phyloP scores from a whole-genome alignment of 2,797 vertebrate species.

The Euphonia xanthogaster region DNA sequence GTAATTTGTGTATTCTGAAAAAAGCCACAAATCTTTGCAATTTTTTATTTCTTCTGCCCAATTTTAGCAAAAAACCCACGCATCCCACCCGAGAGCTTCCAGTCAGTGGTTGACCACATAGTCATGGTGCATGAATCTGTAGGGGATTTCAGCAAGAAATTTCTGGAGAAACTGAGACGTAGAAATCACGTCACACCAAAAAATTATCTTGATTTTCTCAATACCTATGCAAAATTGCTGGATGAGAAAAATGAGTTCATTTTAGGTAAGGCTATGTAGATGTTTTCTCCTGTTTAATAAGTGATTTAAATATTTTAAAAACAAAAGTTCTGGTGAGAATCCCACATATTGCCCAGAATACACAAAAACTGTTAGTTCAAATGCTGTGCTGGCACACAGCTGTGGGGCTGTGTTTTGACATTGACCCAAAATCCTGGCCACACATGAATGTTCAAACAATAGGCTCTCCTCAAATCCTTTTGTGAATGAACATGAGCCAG shows the following conservation, averaged over 20 bases:
- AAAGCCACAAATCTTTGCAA: background rate
- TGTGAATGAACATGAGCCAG: background rate
- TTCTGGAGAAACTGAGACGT: conserved; percentile 89
- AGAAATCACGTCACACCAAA: conserved; percentile 94
- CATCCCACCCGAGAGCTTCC: conserved; percentile 77
- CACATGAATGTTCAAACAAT: background rate
- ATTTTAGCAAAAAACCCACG: conserved; percentile 80
- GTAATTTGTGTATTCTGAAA: background rate
- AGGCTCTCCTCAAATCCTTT: background rate
- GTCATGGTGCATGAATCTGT: conserved; percentile 91
- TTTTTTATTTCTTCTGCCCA: background rate
- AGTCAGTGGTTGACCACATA: conserved; percentile 82
- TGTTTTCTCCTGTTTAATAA: background rate
- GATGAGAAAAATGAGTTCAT: conserved; percentile 89
- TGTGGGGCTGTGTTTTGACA: background rate
- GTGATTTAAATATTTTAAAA: background rate
- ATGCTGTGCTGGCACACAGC: background rate
- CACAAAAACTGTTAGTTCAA: background rate
- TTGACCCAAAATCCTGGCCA: background rate
- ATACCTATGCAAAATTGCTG: conserved; percentile 85
- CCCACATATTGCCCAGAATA: background rate
- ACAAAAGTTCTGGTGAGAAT: background rate
- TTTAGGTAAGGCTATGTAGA: conserved; percentile 75
- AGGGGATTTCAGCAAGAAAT: conserved; percentile 84
- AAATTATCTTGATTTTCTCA: conserved; percentile 95